Percentiles rank a stretch among this genome's conserved stretches.
These are phyloP conservation scores for Apamea monoglypha DNA, from an alignment of 2,888 invertebrate species.

Conservation along the genomic window DNA sequence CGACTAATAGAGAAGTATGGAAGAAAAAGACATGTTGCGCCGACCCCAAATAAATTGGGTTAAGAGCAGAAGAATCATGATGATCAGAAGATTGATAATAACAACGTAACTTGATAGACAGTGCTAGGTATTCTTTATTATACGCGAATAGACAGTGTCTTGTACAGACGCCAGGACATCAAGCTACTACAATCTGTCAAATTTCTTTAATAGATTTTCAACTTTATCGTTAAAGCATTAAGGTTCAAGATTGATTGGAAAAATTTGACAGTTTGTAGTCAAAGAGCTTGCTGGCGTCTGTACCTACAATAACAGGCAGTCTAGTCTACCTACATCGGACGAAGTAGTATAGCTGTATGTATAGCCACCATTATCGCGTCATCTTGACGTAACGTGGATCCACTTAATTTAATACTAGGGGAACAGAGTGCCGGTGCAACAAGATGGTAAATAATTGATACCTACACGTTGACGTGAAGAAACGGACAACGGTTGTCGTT, in stretches of 20 bases:
- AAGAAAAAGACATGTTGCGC: too few species aligned
- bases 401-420: not conserved
- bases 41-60: too few species aligned
- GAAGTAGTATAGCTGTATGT: not conserved
- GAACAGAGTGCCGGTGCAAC: slow-evolving; percentile 15
- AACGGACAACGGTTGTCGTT: not conserved
- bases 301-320: not conserved
- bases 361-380: not conserved
- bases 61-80: too few species aligned
- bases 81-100: too few species aligned
- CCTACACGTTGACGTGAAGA: not conserved
- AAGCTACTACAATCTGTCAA: too few species aligned
- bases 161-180: too few species aligned
- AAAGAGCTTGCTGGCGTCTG: too few species aligned
- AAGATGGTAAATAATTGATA: slow-evolving; percentile 30
- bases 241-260: too few species aligned
- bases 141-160: not conserved
- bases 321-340: not conserved
- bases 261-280: too few species aligned
- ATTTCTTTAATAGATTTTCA: too few species aligned
- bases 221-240: too few species aligned
- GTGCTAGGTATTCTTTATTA: not conserved
- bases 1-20: too few species aligned
- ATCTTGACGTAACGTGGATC: slow-evolving; percentile 6
- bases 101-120: not conserved